Conservation (phyloP, 2,113 vertebrate species). For the Mionectes macconnelli region DNA sequence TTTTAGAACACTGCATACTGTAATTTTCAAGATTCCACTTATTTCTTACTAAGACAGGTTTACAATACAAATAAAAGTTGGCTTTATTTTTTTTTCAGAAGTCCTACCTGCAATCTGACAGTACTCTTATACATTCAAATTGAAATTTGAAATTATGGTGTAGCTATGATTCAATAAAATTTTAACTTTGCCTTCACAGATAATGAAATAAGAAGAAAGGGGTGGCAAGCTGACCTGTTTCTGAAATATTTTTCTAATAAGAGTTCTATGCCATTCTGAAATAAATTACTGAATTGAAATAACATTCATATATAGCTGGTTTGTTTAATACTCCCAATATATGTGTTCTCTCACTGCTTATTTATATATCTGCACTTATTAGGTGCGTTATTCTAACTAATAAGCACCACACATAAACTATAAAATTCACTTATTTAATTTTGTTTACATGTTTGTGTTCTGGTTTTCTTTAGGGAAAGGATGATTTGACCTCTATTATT, state of each 20-base stretch:
- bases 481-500: not conserved
- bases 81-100: not conserved
- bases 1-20: not conserved
- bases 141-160: not conserved
- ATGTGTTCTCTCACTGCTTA: not conserved
- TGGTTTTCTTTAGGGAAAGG: not conserved
- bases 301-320: not conserved
- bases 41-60: not conserved
- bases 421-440: not conserved
- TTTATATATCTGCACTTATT: not conserved
- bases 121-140: not conserved
- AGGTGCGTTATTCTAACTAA: not conserved
- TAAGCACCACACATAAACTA: not conserved
- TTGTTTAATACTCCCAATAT: not conserved
- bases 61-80: not conserved
- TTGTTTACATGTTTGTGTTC: not conserved
- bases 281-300: not conserved
- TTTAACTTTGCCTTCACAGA: not conserved
- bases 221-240: not conserved
- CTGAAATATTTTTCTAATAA: not conserved
- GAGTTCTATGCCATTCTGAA: not conserved
- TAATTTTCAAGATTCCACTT: not conserved
- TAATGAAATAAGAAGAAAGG: not conserved
- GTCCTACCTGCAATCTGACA: not conserved
- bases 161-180: not conserved